Evolutionary conservation across 2,113 vertebrate genomes (phyloP).

Genomic region (Leuciscus idus): DNA sequence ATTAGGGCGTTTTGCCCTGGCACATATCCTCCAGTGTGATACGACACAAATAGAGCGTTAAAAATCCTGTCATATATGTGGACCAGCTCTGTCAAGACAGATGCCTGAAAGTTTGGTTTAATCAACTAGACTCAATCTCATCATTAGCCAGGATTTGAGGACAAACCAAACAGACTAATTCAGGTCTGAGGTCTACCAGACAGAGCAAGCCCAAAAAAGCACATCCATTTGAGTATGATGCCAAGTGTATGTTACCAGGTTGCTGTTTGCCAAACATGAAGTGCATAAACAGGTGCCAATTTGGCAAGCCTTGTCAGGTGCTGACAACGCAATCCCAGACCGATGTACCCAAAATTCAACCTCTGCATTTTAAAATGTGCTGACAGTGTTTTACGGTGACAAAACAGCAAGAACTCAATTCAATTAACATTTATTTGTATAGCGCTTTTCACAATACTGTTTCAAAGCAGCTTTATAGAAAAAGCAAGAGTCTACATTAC

Average conservation of each 20-base stretch:
- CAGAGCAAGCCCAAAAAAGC: not conserved
- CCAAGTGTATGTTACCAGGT: constrained; percentile 9
- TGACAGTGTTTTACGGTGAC: not conserved
- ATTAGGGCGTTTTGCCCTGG: constrained; percentile 2
- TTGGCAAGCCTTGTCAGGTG: not conserved
- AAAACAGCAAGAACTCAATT: not conserved
- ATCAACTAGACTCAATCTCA: not conserved
- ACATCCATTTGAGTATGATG: not conserved
- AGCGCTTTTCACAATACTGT: too few species aligned
- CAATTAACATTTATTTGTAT: too few species aligned
- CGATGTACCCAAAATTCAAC: not conserved
- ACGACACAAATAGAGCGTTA: not conserved
- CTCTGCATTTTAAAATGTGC: constrained; percentile 1
- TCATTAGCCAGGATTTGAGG: not conserved
- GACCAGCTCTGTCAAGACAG: not conserved
- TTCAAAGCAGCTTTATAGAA: too few species aligned
- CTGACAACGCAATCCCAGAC: not conserved
- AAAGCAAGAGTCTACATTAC: too few species aligned
- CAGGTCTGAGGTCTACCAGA: constrained; percentile 4
- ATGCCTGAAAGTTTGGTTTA: not conserved
- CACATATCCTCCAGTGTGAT: not conserved
- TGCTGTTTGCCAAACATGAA: constrained; percentile 24
- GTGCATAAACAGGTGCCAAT: constrained; percentile 30
- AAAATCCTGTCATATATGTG: constrained; percentile 4
- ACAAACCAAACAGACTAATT: constrained; percentile 15